Base-by-base conservation (phyloP, 2,113 vertebrate species). In the Lampris megalopsis region DNA sequence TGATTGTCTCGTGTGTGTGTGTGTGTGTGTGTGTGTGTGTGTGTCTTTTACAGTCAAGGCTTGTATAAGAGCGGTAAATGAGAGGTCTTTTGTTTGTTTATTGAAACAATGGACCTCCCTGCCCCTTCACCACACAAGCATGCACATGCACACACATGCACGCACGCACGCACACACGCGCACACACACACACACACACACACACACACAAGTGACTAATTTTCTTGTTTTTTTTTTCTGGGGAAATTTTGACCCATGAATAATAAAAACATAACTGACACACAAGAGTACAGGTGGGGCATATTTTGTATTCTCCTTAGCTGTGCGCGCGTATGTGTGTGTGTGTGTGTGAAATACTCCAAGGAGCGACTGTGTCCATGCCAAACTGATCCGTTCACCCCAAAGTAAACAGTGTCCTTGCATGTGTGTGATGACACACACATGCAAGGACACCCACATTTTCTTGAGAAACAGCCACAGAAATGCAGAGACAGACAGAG, bases 61-160 rank as follows among this genome's bases (percentile, higher is more conserved):
- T 49, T 68, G 67, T 73, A 80, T 45, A 74, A 63, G 67, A 85
- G 71, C 73, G 9, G 79, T 87, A 89, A 89, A 87, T 67, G 79
- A 77, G 60, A 87, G 82, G 73, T 80, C 71, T 70, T 63, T 85
- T 72, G 43, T 57, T 24, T 88, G 77, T 84, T 84, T 77, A 66
- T 81, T 84, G 66, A 88, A 80, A 85, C 65, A 75, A 68, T 57
- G 50, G 71, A 84, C 71, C 73, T 65, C 47, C 24, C n/a, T 54
- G 80, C 61, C 57, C n/a, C 50, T 62, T 38, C 70, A 6, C 48
- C 63, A 63, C 68, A 41, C 60, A 42, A 7, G 43, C 43, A 43
- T 56, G 54, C 60, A 63, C 11, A 58, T 38, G 73, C 56, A 84
- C 3, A 54, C 52, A 13, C 3, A 5, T 13, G 52, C 11, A 54